Base-by-base conservation (phyloP, 2,113 vertebrate species). In the Odobenus rosmarus region DNA sequence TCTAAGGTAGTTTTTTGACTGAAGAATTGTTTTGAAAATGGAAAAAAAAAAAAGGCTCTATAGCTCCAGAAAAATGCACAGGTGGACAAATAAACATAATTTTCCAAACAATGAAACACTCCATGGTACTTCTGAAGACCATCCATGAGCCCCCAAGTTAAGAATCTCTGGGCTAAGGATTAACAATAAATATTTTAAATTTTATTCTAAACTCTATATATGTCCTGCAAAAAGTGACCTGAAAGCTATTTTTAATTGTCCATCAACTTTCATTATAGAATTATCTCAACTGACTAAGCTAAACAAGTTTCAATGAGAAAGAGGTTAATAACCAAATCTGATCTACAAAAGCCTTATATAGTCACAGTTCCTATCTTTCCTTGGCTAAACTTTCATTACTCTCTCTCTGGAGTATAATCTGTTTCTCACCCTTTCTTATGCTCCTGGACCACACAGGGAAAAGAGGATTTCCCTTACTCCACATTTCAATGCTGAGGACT, bases 261-360 rank as follows among this genome's bases (percentile, higher is more conserved):
- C 2, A 74, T 10, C 24, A 36, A 55, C 24, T 95, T 83, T 94
- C n/a, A 69, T 81, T 85, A 95, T 53, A 90, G 90, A 96, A 88
- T 67, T 71, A 46, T 23, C 46, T 83, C 24, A 87, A 61, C 33
- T 89, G 26, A 86, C 28, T 96, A n/a, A 82, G 12, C 18, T 88
- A 42, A 83, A 67, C 31, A 89, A 83, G 18, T 88, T 93, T 51
- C 57, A 26, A 67, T 95, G 76, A 93, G 67, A 51, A 82, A 90
- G 46, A 79, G 16, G 46, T 97, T 62, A 95, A 49, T 62, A 90
- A 79, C 39, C n/a, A 94, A 39, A 90, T 72, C 15, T 83, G 46
- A 93, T 72, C 74, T 94, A 93, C 1, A 76, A 62, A 90, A 36
- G 49, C 42, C 59, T 81, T 53, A 23, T 46, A 33, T 46, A 33